phyloP scores from a whole-genome alignment of 2,888 invertebrate genomes.

The Drosophila phalerata region DNA sequence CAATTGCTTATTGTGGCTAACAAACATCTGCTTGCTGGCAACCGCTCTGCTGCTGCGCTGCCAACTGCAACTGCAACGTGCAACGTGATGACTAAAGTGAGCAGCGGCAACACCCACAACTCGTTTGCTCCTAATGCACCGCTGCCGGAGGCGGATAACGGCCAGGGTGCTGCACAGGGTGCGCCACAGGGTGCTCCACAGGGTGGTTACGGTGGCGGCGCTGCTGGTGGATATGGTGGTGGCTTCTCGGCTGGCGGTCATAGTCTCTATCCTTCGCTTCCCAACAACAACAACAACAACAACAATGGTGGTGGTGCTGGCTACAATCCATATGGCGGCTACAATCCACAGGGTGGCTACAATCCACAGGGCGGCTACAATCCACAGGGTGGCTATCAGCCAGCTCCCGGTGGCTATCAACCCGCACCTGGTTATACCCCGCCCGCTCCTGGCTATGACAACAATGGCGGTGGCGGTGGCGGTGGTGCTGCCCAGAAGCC shows the following conservation, averaged over 20 bases:
- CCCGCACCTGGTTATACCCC: constrained; percentile 77
- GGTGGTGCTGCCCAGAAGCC: constrained; percentile 73
- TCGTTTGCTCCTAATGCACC: constrained; percentile 79
- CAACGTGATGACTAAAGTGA: constrained; percentile 44
- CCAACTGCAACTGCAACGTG: constrained; percentile 20
- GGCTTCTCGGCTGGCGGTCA: constrained; percentile 85
- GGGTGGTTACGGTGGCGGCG: constrained; percentile 48
- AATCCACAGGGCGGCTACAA: constrained; percentile 68
- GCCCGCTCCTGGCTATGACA: constrained; percentile 80
- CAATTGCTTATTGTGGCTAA: constrained; percentile 70
- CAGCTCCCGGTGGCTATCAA: constrained; percentile 68
- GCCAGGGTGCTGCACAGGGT: constrained; percentile 21
- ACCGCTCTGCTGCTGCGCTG: constrained; percentile 30
- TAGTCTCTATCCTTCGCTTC: constrained; percentile 82
- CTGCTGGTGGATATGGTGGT: constrained; percentile 83
- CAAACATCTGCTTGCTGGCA: constrained; percentile 33
- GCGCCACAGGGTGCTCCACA: constrained; percentile 41
- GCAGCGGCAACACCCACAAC: constrained; percentile 74
- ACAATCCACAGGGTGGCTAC: constrained; percentile 53
- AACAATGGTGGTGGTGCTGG: constrained; percentile 33
- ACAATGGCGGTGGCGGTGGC: constrained; percentile 63
- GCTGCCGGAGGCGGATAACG: constrained; percentile 65
- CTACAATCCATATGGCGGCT: constrained; percentile 62
- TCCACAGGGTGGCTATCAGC: constrained; percentile 74
- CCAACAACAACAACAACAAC: constrained; percentile 56